Evolutionary conservation across 2,888 invertebrate species (phyloP), one percentile per base, ranked within the genome.

Genomic region (Pogonocherus hispidulus): DNA sequence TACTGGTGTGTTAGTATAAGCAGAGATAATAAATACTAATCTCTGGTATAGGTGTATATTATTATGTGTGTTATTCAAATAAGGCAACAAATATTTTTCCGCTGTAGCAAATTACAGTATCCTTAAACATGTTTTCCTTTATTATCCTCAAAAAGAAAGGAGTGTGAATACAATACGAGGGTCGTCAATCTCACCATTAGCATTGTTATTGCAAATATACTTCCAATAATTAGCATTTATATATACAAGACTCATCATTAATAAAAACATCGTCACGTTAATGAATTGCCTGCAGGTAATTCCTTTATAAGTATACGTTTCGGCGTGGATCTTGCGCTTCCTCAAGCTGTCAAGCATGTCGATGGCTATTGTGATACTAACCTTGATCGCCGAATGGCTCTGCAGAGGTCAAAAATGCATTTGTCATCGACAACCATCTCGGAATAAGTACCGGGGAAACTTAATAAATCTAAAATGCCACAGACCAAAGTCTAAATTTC

Each of bases 281-380:
- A 18, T 52, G 32, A 52, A 32, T n/a, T 16, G 52, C 18, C 52
- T 18, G 52, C 52, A 52, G 52, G 52, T 52, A 52, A 32, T 35
- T 52, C 11, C 32, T 18, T 52, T 32, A 52, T 52, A 52, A 32
- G 52, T 52, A 52, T 52, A 52, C 52, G 52, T 52, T 52, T 52
- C 52, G 32, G 49, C 14, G 16, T 14, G 49, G 6, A 52, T 22
- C 52, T 35, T 32, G 32, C 18, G 52, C 52, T 52, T 52, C 52
- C 52, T 52, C 52, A 32, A 52, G 32, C 18, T 14, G 14, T 32
- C 52, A 52, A 52, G 52, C 52, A 52, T 52, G 27, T 52, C 52
- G 52, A 52, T 32, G 27, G 32, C 52, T 32, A 32, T 52, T 52
- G 32, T 52, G 19, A 16, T 18, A 23, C 16, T 52, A 19, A 52